phyloP scores from a whole-genome alignment of 2,888 invertebrate species.

The Pyrocoelia pectoralis region DNA sequence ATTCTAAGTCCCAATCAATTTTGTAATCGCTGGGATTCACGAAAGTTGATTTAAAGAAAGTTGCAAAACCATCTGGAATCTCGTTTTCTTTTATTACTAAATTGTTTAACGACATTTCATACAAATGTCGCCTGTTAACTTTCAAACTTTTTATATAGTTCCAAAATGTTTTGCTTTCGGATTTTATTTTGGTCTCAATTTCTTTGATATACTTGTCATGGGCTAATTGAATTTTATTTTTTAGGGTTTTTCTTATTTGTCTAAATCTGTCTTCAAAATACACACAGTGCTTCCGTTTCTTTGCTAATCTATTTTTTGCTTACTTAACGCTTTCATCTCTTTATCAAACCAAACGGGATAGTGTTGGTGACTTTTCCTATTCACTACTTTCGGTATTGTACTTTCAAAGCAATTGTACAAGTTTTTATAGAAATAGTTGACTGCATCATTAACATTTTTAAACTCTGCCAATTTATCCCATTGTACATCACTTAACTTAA shows the following conservation, averaged over 20 bases:
- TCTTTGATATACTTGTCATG: not conserved
- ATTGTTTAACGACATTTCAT: not conserved
- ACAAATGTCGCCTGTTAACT: too few species aligned
- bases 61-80: too few species aligned
- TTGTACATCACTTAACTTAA: not conserved
- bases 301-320: not conserved
- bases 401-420: not conserved
- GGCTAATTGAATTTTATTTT: not conserved
- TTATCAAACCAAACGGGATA: constrained; percentile 1
- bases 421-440: not conserved
- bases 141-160: not conserved
- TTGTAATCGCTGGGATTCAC: constrained; percentile 1
- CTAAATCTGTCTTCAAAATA: too few species aligned
- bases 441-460: too few species aligned
- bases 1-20: not conserved
- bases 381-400: not conserved
- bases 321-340: not conserved
- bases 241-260: not conserved
- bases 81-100: not conserved
- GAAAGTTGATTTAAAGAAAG: too few species aligned
- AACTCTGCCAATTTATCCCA: not conserved
- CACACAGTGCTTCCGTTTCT: too few species aligned
- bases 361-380: not conserved
- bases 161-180: too few species aligned
- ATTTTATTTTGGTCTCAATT: too few species aligned